Evolutionary conservation across 1,140 invertebrate genomes (phyloP), one percentile per base, ranked within the genome.

Genomic region (Hylaeus anthracinus): DNA sequence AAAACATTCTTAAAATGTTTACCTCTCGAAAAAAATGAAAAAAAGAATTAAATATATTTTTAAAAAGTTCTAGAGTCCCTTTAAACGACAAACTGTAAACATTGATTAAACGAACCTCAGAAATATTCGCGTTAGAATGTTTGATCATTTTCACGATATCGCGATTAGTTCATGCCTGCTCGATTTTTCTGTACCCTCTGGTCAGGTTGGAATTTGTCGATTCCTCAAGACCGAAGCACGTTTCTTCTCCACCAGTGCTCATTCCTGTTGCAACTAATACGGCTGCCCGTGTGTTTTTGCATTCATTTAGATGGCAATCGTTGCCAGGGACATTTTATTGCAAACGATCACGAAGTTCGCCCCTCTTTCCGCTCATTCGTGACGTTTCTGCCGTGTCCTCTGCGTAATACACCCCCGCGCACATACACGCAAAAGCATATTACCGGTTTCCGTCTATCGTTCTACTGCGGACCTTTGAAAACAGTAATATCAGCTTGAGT

Each of bases 271-370:
- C 72, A 41, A 71, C 61, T 63, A 55, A 72, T 75, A 69, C 58
- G 61, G 15, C 67, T 41, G 15, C 48, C 15, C 61, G 76, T 81
- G 53, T 73, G 84, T 83, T 86, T 86, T 83, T 72, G 81, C 85
- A 81, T 87, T 81, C 86, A 81, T 87, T 87, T 86, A 87, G 86
- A 87, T 87, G 60, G 77, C 84, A 77, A 87, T 87, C 85, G n/a
- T 45, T 51, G 48, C 55, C 76, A 66, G 43, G 48, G 82, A 86
- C 86, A 79, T 87, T 86, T 87, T 86, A 87, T 87, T 87, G 73
- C 86, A 55, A 55, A 8, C 76, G 64, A 87, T 86, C 86, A 87
- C 86, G 86, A 86, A 87, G 53, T 43, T 65, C 53, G n/a, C 51
- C 64, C 39, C 43, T 8, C 14, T 55, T 83, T 63, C 58, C 56